These are phyloP conservation scores for Bergia puertoricense DNA, from an alignment of 92 coral and sea anemone genomes.

Conservation along the genomic window DNA sequence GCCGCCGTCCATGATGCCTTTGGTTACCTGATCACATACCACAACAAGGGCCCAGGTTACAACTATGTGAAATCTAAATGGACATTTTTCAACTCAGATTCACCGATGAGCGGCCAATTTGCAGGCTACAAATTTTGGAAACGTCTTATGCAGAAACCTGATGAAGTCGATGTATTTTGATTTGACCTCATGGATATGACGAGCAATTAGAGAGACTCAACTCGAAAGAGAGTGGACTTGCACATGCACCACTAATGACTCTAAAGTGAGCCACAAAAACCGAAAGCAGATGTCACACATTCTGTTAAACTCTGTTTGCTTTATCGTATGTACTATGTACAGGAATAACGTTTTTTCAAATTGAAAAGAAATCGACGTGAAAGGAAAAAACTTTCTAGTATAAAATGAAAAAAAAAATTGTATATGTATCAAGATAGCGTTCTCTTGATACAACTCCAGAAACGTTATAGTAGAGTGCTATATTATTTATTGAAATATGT, in stretches of 20 bases:
- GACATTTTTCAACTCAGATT: slow-evolving; percentile 56
- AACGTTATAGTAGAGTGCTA: no score
- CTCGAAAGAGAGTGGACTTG: no score
- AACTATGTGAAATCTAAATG: slow-evolving; percentile 57
- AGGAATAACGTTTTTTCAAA: slow-evolving; percentile 24
- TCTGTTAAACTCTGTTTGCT: background rate
- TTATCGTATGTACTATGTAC: slow-evolving; percentile 15
- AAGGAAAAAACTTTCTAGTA: no score
- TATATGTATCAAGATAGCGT: background rate
- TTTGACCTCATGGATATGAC: no score
- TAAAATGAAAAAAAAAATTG: background rate
- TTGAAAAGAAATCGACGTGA: background rate
- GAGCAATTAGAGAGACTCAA: no score
- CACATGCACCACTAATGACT: no score
- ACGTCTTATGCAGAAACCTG: slow-evolving; percentile 30
- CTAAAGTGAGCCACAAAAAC: background rate
- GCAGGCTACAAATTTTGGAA: slow-evolving; percentile 62
- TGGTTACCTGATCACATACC: slow-evolving; percentile 63
- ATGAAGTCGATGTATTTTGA: slow-evolving; percentile 34
- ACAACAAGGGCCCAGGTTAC: slow-evolving; percentile 61
- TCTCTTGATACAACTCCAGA: no score
- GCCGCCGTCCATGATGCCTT: slow-evolving; percentile 70
- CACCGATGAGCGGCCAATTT: slow-evolving; percentile 61
- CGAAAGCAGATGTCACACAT: background rate
- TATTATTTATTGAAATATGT: no score